Percentiles rank a stretch among this genome's conserved stretches.
Conservation (phyloP, 1,140 invertebrate genomes). For the Aphaenogaster ashmeadi region DNA sequence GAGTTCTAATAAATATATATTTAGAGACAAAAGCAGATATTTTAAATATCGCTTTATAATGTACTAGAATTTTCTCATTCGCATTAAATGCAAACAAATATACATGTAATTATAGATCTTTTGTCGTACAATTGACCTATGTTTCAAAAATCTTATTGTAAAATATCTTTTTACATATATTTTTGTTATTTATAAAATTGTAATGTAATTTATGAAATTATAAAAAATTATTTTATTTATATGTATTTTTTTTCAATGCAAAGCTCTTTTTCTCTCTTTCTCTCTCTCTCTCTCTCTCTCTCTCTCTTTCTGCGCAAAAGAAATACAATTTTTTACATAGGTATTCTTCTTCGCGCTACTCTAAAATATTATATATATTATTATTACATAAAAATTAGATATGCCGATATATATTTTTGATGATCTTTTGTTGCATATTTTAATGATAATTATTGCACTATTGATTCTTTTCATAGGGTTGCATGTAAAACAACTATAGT, state of each 20-base stretch:
- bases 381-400: background rate
- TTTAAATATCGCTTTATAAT: background rate
- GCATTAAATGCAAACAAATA: background rate
- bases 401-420: slow-evolving; percentile 10
- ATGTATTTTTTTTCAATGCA: background rate
- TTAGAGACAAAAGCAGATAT: background rate
- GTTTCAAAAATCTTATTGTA: background rate
- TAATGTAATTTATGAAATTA: background rate
- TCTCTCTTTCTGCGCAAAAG: background rate
- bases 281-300: background rate
- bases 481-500: background rate
- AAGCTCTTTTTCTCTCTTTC: background rate
- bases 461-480: background rate
- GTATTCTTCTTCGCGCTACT: background rate
- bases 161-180: background rate
- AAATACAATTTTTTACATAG: background rate
- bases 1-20: background rate
- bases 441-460: background rate
- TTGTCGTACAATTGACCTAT: background rate
- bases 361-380: background rate
- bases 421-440: background rate
- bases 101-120: slow-evolving; percentile 7
- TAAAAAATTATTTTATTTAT: background rate
- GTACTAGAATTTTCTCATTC: background rate
- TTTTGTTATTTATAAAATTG: background rate